Evolutionary conservation across 2,888 invertebrate species (phyloP).

Genomic region (Cryptocephalus moraei): DNA sequence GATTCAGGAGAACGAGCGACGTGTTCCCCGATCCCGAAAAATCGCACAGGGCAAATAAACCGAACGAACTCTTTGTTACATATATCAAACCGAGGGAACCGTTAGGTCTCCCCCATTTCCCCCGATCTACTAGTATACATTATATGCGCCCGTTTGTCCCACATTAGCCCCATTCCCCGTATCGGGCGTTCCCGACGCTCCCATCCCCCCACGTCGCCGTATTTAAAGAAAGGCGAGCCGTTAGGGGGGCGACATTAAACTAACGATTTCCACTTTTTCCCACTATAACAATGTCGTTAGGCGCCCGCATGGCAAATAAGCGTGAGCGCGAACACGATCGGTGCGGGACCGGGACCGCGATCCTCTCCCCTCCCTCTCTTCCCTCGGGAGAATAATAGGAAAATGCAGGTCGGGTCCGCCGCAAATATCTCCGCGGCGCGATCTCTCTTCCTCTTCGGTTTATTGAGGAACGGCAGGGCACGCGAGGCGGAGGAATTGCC

Average conservation of each 20-base stretch:
- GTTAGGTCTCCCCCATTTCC: no score
- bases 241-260: neutral
- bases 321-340: constrained; percentile 22
- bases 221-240: no score
- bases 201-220: no score
- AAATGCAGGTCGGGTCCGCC: constrained; percentile 25
- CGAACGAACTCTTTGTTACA: no score
- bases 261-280: constrained; percentile 8
- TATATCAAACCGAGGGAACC: no score
- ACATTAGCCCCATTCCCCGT: no score
- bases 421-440: constrained; percentile 16
- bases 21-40: no score
- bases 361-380: neutral
- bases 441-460: constrained; percentile 3
- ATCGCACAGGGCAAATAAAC: no score
- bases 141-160: no score
- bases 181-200: no score
- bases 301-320: constrained; percentile 30
- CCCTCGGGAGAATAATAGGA: constrained; percentile 24
- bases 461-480: neutral
- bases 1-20: no score
- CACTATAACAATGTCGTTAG: constrained; percentile 30
- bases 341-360: constrained; percentile 16
- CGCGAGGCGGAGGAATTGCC: constrained; percentile 10
- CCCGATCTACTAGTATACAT: no score